Conservation (phyloP, 2,113 vertebrate genomes). For the Upupa epops region DNA sequence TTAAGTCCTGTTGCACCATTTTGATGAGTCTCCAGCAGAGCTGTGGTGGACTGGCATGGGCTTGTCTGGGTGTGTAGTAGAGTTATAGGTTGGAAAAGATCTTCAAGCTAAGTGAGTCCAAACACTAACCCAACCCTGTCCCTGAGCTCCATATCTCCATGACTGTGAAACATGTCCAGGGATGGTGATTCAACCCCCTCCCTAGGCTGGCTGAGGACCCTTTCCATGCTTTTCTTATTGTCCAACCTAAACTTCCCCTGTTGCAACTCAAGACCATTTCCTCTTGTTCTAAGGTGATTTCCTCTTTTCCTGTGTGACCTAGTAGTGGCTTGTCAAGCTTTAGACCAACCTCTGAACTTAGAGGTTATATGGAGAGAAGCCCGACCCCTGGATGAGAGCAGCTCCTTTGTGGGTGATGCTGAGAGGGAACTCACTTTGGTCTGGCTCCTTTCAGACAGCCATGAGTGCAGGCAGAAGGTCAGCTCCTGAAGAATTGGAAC, state of each 20-base stretch:
- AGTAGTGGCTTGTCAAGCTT: neutral
- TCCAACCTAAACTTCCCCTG: no score
- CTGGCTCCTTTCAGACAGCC: neutral
- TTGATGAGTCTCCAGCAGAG: neutral
- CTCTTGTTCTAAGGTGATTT: no score
- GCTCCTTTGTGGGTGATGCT: neutral
- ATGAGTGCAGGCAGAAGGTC: neutral
- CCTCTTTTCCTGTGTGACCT: neutral
- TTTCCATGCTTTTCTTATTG: no score
- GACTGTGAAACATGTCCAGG: no score
- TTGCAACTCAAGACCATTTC: no score
- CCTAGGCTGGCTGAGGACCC: no score
- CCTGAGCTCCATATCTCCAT: no score
- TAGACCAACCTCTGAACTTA: neutral
- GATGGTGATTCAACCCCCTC: no score
- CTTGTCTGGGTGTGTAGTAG: neutral
- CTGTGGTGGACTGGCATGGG: neutral
- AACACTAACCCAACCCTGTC: no score
- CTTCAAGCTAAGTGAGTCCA: no score
- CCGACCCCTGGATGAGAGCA: neutral
- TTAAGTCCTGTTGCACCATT: accelerated
- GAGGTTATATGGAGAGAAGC: neutral
- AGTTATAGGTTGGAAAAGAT: no score
- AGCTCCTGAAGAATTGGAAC: neutral
- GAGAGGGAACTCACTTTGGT: neutral